These are phyloP conservation scores for Cyanistes caeruleus DNA, from an alignment of 2,113 vertebrate genomes.

Conservation along the genomic window DNA sequence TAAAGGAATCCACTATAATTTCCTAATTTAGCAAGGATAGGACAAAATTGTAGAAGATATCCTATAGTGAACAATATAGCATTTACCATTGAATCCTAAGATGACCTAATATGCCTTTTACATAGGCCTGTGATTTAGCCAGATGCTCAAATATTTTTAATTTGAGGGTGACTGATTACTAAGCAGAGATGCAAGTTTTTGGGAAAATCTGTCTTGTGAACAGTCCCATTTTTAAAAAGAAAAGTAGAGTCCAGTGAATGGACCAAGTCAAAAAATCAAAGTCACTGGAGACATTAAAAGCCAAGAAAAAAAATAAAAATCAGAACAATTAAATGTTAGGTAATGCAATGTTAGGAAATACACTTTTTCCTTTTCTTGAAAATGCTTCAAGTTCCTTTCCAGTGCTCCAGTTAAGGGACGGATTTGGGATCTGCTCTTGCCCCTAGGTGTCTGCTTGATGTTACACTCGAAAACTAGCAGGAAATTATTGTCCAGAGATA, in stretches of 20 bases:
- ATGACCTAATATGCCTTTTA: not conserved
- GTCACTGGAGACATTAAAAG: not conserved
- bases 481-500: not conserved
- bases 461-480: not conserved
- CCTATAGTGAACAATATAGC: not conserved
- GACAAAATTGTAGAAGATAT: not conserved
- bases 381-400: not conserved
- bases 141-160: constrained; percentile 16
- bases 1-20: not conserved
- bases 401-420: not conserved
- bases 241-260: not conserved
- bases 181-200: not conserved
- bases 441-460: not conserved
- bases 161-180: not conserved
- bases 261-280: not conserved
- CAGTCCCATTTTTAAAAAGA: not conserved
- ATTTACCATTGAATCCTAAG: not conserved
- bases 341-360: not conserved
- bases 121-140: not conserved
- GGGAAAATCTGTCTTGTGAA: not conserved
- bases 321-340: not conserved
- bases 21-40: not conserved
- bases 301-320: not conserved
- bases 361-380: not conserved
- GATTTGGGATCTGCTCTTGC: not conserved